phyloP scores from a whole-genome alignment of 2,888 invertebrate genomes.

The Limenitis camilla region DNA sequence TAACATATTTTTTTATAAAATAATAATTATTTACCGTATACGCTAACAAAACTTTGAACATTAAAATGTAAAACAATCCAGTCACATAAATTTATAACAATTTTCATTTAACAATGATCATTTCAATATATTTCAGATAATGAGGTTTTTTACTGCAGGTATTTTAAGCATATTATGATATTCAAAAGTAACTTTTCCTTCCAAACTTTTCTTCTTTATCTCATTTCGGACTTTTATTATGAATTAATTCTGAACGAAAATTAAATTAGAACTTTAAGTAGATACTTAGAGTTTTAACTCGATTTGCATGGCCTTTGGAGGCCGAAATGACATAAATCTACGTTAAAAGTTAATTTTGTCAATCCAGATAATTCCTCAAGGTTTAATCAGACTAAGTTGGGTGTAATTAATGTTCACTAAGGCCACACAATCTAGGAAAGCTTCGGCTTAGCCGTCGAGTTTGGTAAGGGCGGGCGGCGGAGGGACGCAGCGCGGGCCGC shows the following conservation, averaged over 20 bases:
- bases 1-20: too few relatives aligned
- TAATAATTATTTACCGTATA: too few relatives aligned
- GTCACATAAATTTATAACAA: too few relatives aligned
- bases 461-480: conserved; percentile 36
- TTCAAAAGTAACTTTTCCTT: conserved; percentile 1
- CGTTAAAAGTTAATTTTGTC: conserved; percentile 75
- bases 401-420: conserved; percentile 74
- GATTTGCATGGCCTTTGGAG: conserved; percentile 30
- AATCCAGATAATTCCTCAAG: conserved; percentile 74
- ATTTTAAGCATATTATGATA: neutral
- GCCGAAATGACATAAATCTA: conserved; percentile 60
- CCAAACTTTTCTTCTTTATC: conserved; percentile 7
- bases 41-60: too few relatives aligned
- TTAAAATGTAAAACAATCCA: too few relatives aligned
- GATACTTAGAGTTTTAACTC: conserved; percentile 19
- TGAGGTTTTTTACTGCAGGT: too few relatives aligned
- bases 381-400: conserved; percentile 74
- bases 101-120: too few relatives aligned
- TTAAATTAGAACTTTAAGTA: conserved; percentile 23
- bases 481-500: conserved; percentile 27
- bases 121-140: too few relatives aligned
- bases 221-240: conserved; percentile 1
- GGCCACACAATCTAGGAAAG: conserved; percentile 72
- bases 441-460: conserved; percentile 63
- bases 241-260: conserved; percentile 9